Conservation (phyloP, 2,888 invertebrate genomes). For the Andrena bucephala region DNA sequence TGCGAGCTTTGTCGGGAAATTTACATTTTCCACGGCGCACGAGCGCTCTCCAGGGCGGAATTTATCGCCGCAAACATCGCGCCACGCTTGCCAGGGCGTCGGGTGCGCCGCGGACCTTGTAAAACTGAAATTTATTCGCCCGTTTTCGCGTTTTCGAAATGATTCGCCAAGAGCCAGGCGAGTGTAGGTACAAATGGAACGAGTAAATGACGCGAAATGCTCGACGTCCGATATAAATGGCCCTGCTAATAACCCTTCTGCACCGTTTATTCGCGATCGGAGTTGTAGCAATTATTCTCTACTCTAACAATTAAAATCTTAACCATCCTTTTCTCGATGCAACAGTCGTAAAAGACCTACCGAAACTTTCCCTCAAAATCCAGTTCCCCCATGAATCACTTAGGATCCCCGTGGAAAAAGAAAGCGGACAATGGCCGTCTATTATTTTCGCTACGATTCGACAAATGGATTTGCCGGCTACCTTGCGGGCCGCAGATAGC, state of each 20-base stretch:
- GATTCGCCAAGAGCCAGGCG: conserved; percentile 2
- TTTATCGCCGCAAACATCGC: conserved; percentile 48
- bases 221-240: neutral
- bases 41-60: conserved; percentile 23
- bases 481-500: conserved; percentile 38
- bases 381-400: neutral
- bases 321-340: too few species aligned
- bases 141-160: conserved; percentile 24
- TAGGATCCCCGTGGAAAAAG: neutral
- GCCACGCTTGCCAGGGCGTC: neutral
- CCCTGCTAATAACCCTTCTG: neutral
- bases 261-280: neutral
- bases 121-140: conserved; percentile 46
- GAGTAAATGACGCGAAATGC: conserved; percentile 17
- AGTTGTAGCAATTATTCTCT: neutral
- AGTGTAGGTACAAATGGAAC: conserved; percentile 22
- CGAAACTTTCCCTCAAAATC: neutral
- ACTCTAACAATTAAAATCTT: neutral
- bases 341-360: too few species aligned
- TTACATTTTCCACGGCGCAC: conserved; percentile 31
- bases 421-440: neutral
- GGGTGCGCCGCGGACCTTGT: conserved; percentile 3
- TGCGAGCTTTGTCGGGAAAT: conserved; percentile 26
- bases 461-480: conserved; percentile 66
- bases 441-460: conserved; percentile 29